phyloP scores from a whole-genome alignment of 2,797 vertebrate species.

The Epinephelus coioides region DNA sequence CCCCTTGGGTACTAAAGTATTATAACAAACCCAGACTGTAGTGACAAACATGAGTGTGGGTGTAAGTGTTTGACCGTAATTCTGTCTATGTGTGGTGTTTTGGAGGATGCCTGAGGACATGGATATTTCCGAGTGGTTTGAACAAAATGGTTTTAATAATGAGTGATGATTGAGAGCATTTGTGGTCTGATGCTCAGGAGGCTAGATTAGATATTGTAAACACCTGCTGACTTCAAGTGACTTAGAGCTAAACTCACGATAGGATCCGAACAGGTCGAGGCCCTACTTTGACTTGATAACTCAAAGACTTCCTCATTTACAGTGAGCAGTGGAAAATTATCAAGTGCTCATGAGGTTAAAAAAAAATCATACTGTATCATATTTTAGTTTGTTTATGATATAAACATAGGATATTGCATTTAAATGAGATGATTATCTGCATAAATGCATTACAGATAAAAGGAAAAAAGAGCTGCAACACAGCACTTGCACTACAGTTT shows the following conservation, averaged over 20 bases:
- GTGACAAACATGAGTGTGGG: slow-evolving; percentile 19
- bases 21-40: slow-evolving; percentile 35
- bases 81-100: slow-evolving; percentile 15
- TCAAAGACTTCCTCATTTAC: neutral
- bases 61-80: slow-evolving; percentile 28
- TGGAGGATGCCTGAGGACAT: slow-evolving; percentile 21
- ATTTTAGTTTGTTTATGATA: neutral
- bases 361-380: neutral
- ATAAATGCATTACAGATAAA: neutral
- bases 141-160: slow-evolving; percentile 28
- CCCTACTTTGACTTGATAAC: neutral
- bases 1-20: slow-evolving; percentile 35
- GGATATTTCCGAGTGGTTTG: slow-evolving; percentile 14
- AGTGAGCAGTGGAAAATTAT: neutral
- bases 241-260: neutral
- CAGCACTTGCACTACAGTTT: neutral
- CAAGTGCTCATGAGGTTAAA: neutral
- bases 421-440: neutral
- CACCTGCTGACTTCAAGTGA: neutral
- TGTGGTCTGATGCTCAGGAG: slow-evolving; percentile 1
- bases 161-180: slow-evolving; percentile 13
- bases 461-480: neutral
- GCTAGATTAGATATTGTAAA: slow-evolving; percentile 14
- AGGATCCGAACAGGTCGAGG: slow-evolving; percentile 11
- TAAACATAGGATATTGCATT: no score